Percentiles rank a stretch among this genome's conserved stretches.
Evolutionary conservation across 2,888 invertebrate genomes (phyloP).

Genomic region (Eudemis profundana): DNA sequence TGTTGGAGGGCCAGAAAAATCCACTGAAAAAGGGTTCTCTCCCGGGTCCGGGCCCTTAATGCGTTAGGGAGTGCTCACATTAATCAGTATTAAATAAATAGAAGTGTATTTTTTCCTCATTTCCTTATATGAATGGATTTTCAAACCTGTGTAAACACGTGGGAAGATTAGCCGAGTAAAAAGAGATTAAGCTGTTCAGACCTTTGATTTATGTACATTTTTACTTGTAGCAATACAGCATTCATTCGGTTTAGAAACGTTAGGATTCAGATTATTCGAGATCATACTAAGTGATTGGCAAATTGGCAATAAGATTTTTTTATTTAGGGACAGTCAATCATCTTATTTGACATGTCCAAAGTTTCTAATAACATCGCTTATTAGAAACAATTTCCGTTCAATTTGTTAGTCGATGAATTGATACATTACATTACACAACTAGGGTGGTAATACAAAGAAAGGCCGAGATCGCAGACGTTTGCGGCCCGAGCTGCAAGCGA

Average conservation of each 20-base stretch:
- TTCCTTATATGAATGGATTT: constrained; percentile 26
- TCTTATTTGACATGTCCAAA: too few species aligned
- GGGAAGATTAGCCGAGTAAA: constrained; percentile 15
- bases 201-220: constrained; percentile 8
- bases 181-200: constrained; percentile 8
- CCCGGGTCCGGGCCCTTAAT: constrained; percentile 19
- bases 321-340: too few species aligned
- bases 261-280: too few species aligned
- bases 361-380: too few species aligned
- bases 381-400: too few species aligned
- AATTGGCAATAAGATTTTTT: too few species aligned
- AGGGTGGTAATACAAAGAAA: too few species aligned
- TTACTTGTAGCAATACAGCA: background rate
- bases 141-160: constrained; percentile 28
- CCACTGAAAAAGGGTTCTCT: constrained; percentile 23
- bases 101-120: constrained; percentile 21
- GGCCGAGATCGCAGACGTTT: too few species aligned
- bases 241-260: background rate
- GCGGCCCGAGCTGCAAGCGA: too few species aligned
- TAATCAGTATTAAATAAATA: constrained; percentile 41
- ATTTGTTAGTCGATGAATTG: too few species aligned
- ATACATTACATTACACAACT: too few species aligned
- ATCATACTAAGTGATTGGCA: too few species aligned
- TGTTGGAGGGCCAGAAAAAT: constrained; percentile 29
- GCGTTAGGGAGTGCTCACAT: constrained; percentile 34